phyloP scores from a whole-genome alignment of 2,888 invertebrate genomes.

The Hydrotaea diabolus region DNA sequence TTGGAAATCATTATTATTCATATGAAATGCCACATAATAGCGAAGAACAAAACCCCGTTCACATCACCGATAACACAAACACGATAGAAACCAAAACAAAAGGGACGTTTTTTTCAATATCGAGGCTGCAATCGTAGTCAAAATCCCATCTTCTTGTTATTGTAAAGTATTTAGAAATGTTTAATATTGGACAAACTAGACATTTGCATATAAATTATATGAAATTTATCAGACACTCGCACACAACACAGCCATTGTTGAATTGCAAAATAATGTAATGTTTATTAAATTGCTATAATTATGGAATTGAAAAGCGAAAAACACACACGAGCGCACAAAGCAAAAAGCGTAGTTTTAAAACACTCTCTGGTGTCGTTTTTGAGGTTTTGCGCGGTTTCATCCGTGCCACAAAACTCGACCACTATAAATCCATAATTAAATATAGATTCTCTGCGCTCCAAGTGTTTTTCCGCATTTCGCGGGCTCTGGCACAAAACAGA shows the following conservation, averaged over 20 bases:
- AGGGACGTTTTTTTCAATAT: not conserved
- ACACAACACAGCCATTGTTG: not conserved
- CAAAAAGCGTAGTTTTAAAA: not conserved
- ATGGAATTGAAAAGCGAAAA: not conserved
- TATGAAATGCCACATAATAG: not conserved
- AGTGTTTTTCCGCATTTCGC: not conserved
- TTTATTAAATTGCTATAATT: conserved; percentile 27
- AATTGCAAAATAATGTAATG: conserved; percentile 5
- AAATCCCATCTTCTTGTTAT: not conserved
- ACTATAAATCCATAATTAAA: conserved; percentile 38
- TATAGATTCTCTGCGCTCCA: conserved; percentile 23
- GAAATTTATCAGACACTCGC: not conserved
- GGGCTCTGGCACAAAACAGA: not conserved
- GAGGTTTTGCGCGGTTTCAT: not conserved
- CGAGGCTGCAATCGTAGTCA: no score
- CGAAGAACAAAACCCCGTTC: not conserved
- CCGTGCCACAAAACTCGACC: conserved; percentile 1
- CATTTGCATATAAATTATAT: conserved; percentile 24
- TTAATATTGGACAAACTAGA: not conserved
- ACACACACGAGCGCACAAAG: no score
- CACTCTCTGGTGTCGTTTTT: conserved; percentile 4
- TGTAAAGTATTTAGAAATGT: not conserved
- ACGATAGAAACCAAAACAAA: not conserved
- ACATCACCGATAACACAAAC: not conserved
- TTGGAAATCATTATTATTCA: conserved; percentile 16